Evolutionary conservation across 2,113 vertebrate genomes (phyloP), one percentile per base, ranked within the genome.

Genomic region (Nipponia nippon): DNA sequence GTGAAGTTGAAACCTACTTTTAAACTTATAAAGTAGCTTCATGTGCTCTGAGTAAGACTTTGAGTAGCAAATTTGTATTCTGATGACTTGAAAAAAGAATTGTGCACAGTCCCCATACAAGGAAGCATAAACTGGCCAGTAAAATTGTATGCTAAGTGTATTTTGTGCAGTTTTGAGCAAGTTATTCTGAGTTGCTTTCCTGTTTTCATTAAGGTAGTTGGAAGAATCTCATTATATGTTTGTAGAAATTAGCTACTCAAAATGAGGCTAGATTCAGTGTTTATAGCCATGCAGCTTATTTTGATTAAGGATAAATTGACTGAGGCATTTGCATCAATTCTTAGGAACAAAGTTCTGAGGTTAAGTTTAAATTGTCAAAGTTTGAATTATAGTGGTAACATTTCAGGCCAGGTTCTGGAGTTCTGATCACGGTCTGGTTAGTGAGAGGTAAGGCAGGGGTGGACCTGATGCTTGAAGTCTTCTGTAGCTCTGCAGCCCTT

Each of bases 31-130:
- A 27, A 12, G 19, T 46, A 49, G 21, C 40, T 85, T 94, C 27
- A 47, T 0, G 0, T 72, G 49, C 44, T 76, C 27, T 44, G 10
- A 32, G 14, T 59, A 79, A 27, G 8, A 15, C 63, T 73, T 83
- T 87, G 38, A 50, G 49, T 77, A 71, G 38, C 6, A 52, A 30
- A 66, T 40, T 32, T 25, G 6, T 92, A 12, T 77, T 89, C 78
- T 50, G 11, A 16, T 67, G 34, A 19, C 30, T 53, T 62, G 4
- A 30, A 53, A 75, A 77, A 81, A 90, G 17, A 40, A n/a, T 7
- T 83, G 5, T 49, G 13, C 16, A 19, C 9, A 55, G 9, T 53
- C 13, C 15, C 18, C 7, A 6, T 46, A 16, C 2, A 76, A 75
- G 47, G 52, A 90, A 79, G 21, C 17, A 7, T 83, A 30, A 80